These are phyloP conservation scores for Gallinago paraguaiae DNA, from an alignment of 2,113 vertebrate genomes.

Conservation along the genomic window DNA sequence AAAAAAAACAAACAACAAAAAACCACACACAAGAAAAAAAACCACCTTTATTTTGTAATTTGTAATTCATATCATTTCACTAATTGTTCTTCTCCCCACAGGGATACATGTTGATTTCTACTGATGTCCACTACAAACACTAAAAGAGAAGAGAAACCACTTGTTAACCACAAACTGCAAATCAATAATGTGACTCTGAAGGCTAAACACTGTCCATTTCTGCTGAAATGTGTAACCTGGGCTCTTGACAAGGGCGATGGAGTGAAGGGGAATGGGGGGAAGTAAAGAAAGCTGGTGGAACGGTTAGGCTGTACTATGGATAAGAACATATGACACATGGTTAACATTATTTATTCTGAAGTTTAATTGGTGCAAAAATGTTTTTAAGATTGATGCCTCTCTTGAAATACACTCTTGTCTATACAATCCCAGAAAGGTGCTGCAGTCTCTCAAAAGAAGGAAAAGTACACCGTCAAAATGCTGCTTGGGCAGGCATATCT, in stretches of 20 bases:
- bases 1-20: not conserved
- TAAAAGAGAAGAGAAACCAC: slow-evolving; percentile 18
- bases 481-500: not conserved
- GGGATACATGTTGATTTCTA: slow-evolving; percentile 71
- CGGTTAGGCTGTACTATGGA: not conserved
- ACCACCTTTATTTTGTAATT: not conserved
- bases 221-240: not conserved
- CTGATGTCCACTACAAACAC: slow-evolving; percentile 59
- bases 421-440: not conserved
- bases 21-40: not conserved
- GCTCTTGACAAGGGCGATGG: not conserved
- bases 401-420: slow-evolving; percentile 65
- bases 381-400: not conserved
- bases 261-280: not conserved
- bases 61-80: not conserved
- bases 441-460: not conserved
- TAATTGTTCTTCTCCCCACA: slow-evolving; percentile 3
- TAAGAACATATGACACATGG: not conserved
- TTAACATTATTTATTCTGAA: not conserved
- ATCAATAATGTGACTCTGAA: not conserved
- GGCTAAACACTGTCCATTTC: not conserved
- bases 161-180: not conserved
- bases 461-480: not conserved
- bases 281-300: not conserved
- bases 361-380: not conserved